Evolutionary conservation across 2,113 vertebrate genomes (phyloP), one percentile per base, ranked within the genome.

Genomic region (Xenopus borealis): DNA sequence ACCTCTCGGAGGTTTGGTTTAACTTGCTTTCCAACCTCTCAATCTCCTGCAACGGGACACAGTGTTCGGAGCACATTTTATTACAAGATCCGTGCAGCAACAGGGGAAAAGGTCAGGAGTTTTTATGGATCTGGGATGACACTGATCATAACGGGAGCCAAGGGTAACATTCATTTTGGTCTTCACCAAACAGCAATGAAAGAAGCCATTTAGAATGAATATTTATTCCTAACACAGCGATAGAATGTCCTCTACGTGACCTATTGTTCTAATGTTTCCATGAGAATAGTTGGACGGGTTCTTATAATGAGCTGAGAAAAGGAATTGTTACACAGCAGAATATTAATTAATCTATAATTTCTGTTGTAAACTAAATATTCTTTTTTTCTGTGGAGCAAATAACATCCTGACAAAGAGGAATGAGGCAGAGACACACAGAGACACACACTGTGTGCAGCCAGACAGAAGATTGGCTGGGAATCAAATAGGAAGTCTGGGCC

Each of bases 11-110:
- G 30, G 79, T 86, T 87, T 96, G 96, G 80, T 92, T 93, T 81
- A 98, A 86, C 84, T 94, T 93, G 20, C 81, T 89, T 83, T 98
- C 96, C 85, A 99, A 82, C 84, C 85, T 93, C 90, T 96, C 95
- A 0, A 99, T 94, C 86, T 98, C 96, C 97, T 99, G 87, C 68
- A 89, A 90, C 50, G 70, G 79, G 4, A 46, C 76, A 78, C 18
- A 81, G 17, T 58, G 63, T 66, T 45, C 20, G 11, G 5, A 71
- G 14, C 46, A 11, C 0, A 58, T 12, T 18, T 58, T 16, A 55
- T 20, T 16, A 30, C 13, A 4, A 10, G 3, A 82, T 83, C 87
- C 79, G 47, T 23, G 47, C 14, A 10, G 18, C 16, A 5, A 58
- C 55, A 10, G 18, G 17, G 33, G 4, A 17, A 58, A 18, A 18